Evolutionary conservation across 1,140 invertebrate genomes (phyloP).

Genomic region (Anastatus disparis): DNA sequence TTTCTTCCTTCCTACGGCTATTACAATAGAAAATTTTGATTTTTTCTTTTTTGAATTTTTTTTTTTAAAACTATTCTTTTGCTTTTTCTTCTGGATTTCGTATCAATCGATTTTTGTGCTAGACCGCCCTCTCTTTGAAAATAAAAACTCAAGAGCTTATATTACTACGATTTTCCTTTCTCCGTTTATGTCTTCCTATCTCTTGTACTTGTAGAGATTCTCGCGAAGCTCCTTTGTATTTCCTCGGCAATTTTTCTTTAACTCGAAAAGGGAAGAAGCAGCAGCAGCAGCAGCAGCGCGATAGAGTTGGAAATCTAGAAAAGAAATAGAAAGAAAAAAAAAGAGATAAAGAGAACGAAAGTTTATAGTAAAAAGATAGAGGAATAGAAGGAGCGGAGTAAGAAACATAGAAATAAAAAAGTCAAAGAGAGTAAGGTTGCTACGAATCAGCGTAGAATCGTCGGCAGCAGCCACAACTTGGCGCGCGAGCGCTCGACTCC

Average conservation of each 20-base stretch:
- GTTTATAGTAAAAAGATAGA: no score
- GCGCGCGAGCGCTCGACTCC: neutral
- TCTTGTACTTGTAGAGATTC: no score
- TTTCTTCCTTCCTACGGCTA: no score
- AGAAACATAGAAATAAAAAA: neutral
- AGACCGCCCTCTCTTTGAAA: neutral
- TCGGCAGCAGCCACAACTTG: neutral
- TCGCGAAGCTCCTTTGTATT: conserved; percentile 1
- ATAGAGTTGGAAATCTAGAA: neutral
- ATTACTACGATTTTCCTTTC: neutral
- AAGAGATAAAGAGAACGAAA: neutral
- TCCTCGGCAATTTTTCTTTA: neutral
- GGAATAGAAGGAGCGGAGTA: no score
- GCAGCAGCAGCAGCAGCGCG: neutral
- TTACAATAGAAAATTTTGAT: no score
- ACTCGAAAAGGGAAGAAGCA: neutral
- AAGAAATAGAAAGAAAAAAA: neutral
- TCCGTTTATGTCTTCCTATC: no score
- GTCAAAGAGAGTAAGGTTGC: neutral
- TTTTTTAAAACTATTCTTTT: no score
- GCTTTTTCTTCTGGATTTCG: neutral
- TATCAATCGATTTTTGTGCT: conserved; percentile 13
- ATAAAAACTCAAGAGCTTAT: conserved; percentile 25
- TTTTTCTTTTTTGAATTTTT: no score
- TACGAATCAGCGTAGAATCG: conserved; percentile 25